These are phyloP conservation scores for Chionis minor DNA, from an alignment of 2,113 vertebrate genomes.

Conservation along the genomic window DNA sequence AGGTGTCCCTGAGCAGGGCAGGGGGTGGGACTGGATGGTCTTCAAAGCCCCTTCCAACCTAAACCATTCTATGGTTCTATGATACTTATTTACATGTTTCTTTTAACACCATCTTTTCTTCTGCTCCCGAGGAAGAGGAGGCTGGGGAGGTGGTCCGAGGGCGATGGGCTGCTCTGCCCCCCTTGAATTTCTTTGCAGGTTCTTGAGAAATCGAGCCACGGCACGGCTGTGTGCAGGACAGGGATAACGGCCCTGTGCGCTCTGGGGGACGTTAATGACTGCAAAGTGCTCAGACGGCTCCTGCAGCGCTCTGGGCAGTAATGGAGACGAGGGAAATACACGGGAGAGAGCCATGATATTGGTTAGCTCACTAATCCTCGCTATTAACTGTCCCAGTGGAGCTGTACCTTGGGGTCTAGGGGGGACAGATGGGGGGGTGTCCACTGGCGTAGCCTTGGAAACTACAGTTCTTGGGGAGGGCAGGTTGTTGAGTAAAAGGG, in stretches of 20 bases:
- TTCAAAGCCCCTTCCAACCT: too few relatives aligned
- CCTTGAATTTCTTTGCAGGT: neutral
- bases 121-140: neutral
- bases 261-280: neutral
- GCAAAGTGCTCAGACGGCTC: neutral
- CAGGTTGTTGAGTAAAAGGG: slow-evolving; percentile 3
- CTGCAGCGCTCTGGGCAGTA: neutral
- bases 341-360: neutral
- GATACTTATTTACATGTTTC: neutral
- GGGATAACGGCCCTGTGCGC: rapidly evolving
- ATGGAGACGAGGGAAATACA: neutral
- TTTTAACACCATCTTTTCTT: neutral
- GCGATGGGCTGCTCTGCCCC: neutral
- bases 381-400: neutral
- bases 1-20: too few relatives aligned
- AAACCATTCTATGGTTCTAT: too few relatives aligned
- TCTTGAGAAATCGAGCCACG: neutral
- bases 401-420: neutral
- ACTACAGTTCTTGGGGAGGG: neutral
- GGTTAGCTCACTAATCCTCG: neutral
- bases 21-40: too few relatives aligned
- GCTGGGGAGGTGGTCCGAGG: rapidly evolving
- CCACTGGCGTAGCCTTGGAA: neutral
- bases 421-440: neutral
- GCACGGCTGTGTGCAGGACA: neutral